Evolutionary conservation across 2,888 invertebrate genomes (phyloP).

Genomic region (Byasa hedistus): DNA sequence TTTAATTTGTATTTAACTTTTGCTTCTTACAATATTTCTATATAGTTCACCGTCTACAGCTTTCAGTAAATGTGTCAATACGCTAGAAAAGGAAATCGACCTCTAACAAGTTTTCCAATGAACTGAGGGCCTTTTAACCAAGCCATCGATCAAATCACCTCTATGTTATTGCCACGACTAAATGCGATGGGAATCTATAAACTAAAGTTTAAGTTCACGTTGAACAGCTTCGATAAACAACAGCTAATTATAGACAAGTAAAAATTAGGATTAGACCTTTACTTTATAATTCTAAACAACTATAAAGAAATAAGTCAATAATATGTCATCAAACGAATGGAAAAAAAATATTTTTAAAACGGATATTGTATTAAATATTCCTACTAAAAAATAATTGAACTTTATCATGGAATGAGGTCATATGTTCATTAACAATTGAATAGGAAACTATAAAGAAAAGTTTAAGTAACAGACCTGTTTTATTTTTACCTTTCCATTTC

Average conservation of each 20-base stretch:
- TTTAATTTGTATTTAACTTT: background rate
- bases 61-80: background rate
- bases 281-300: no score
- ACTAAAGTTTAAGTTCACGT: background rate
- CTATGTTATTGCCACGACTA: constrained; percentile 7
- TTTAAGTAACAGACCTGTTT: no score
- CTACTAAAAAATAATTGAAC: no score
- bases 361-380: no score
- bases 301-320: no score
- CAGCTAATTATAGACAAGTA: background rate
- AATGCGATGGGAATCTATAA: constrained; percentile 1
- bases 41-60: background rate
- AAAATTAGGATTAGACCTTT: no score
- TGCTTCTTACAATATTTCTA: background rate
- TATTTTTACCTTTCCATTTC: no score
- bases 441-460: no score
- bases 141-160: constrained; percentile 26
- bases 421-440: no score
- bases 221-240: background rate
- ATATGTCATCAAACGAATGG: no score
- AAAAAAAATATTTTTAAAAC: no score
- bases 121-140: constrained; percentile 15
- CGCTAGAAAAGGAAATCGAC: constrained; percentile 14
- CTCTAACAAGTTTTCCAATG: constrained; percentile 14
- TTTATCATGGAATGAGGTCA: no score